These are phyloP conservation scores for Brachystomella parvula DNA, from an alignment of 1,140 invertebrate species.

Conservation along the genomic window DNA sequence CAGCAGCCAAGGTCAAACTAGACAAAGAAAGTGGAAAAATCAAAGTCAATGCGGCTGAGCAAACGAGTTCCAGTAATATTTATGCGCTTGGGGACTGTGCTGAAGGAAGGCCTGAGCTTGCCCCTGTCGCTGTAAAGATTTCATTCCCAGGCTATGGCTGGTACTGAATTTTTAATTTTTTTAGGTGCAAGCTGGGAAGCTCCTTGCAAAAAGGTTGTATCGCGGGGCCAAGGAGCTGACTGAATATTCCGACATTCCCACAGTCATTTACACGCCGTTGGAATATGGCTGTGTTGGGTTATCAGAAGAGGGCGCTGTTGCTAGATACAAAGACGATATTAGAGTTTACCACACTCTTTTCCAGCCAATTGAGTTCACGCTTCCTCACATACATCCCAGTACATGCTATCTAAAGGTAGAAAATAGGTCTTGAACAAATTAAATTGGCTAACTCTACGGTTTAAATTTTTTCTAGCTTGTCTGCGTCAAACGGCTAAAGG, in stretches of 20 bases:
- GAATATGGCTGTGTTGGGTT: conserved; percentile 92
- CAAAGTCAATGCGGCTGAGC: conserved; percentile 47
- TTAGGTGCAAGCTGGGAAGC: conserved; percentile 42
- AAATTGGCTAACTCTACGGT: neutral
- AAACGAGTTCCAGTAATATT: conserved; percentile 50
- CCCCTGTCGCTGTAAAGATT: conserved; percentile 55
- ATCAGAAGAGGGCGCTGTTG: conserved; percentile 79
- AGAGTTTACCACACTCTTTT: conserved; percentile 85
- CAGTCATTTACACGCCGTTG: conserved; percentile 91
- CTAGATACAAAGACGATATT: conserved; percentile 46
- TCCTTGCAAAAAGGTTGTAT: neutral
- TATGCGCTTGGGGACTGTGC: conserved; percentile 45
- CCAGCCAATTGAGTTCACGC: conserved; percentile 89
- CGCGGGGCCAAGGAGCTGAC: conserved; percentile 36
- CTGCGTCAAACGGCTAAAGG: conserved; percentile 43
- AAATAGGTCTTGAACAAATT: too few species aligned
- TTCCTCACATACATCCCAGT: conserved; percentile 49
- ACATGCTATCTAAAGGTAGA: neutral
- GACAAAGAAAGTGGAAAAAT: conserved; percentile 44
- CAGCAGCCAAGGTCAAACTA: neutral
- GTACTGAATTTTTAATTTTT: neutral
- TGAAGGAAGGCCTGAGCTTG: conserved; percentile 38
- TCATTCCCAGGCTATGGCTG: neutral
- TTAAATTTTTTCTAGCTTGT: too few species aligned
- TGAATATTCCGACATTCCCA: conserved; percentile 87